These are phyloP conservation scores for Dorcus hopei DNA, from an alignment of 2,888 invertebrate genomes.

Conservation along the genomic window DNA sequence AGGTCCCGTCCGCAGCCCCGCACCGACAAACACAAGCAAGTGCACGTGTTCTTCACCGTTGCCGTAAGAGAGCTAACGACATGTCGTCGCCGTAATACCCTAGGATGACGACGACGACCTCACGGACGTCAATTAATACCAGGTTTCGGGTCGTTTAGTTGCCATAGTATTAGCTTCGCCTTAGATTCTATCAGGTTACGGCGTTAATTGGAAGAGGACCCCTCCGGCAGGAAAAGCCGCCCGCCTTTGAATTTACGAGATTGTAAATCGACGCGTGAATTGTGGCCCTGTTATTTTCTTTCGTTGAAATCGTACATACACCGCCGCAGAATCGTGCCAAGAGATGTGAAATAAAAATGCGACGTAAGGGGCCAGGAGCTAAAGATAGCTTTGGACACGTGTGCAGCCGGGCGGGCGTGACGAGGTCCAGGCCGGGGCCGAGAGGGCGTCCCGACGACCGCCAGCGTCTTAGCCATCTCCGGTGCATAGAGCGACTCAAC, in stretches of 20 bases:
- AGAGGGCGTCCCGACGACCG: slow-evolving; percentile 29
- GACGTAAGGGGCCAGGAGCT: slow-evolving; percentile 47
- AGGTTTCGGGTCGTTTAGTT: too few species aligned
- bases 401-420: slow-evolving; percentile 34
- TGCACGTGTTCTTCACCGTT: slow-evolving; percentile 32
- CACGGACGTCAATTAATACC: too few species aligned
- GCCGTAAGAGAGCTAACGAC: too few species aligned
- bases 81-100: not conserved
- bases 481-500: slow-evolving; percentile 20
- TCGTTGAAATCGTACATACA: slow-evolving; percentile 7
- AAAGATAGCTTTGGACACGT: slow-evolving; percentile 51
- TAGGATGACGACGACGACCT: not conserved
- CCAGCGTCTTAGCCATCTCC: slow-evolving; percentile 19
- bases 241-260: too few species aligned
- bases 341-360: slow-evolving; percentile 36
- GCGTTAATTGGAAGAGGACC: too few species aligned
- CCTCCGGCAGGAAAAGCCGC: too few species aligned
- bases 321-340: slow-evolving; percentile 24
- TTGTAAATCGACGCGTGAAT: too few species aligned
- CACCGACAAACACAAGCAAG: slow-evolving; percentile 25
- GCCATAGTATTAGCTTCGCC: too few species aligned
- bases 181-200: too few species aligned
- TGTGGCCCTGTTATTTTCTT: not conserved
- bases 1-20: slow-evolving; percentile 24
- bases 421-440: slow-evolving; percentile 29